These are phyloP conservation scores for Euplagia quadripunctaria DNA, from an alignment of 2,888 invertebrate genomes.

Conservation along the genomic window DNA sequence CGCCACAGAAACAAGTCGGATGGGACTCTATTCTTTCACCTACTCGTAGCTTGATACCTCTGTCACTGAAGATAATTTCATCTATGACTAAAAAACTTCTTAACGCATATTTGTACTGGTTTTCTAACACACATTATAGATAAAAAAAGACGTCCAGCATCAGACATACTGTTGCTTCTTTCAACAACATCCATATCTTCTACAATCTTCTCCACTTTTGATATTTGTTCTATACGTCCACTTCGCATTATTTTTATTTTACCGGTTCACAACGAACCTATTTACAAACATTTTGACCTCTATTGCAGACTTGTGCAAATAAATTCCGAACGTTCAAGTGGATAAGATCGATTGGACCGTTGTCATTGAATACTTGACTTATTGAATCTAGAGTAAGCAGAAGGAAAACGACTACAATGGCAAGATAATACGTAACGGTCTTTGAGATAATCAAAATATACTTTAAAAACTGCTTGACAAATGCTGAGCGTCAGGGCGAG, in stretches of 20 bases:
- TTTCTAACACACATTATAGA: neutral
- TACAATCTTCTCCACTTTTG: neutral
- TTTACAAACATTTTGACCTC: slow-evolving; percentile 4
- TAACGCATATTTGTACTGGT: no score
- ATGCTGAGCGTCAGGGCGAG: no score
- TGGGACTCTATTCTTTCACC: no score
- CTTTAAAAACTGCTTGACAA: no score
- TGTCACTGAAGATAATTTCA: no score
- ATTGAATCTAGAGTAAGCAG: neutral
- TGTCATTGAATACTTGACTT: neutral
- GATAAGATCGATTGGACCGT: neutral
- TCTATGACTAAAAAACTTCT: no score
- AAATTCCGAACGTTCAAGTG: slow-evolving; percentile 1
- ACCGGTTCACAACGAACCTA: neutral
- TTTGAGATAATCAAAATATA: neutral
- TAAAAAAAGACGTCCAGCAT: neutral
- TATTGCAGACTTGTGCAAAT: neutral
- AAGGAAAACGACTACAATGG: neutral
- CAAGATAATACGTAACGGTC: no score
- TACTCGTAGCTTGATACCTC: no score
- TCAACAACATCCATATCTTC: neutral
- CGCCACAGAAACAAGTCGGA: no score
- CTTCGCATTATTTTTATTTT: neutral
- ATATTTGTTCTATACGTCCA: neutral
- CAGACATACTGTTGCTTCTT: no score